Percentiles rank a stretch among this genome's conserved stretches.
These are phyloP conservation scores for Shinisaurus crocodilurus DNA, from an alignment of 2,113 vertebrate genomes.

Conservation along the genomic window DNA sequence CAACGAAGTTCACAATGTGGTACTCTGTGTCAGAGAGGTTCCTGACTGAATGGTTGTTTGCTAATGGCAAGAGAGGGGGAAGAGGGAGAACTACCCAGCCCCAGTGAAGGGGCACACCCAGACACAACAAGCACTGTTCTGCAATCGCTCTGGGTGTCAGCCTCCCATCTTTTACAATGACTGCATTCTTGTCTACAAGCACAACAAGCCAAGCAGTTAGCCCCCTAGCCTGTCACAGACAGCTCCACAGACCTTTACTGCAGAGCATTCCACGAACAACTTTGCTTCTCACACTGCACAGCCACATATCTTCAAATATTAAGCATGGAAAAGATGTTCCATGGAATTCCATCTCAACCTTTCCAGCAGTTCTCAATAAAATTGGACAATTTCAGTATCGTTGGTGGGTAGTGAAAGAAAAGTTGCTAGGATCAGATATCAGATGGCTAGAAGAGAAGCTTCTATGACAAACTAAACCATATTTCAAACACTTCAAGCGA, in stretches of 20 bases:
- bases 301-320: background rate
- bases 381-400: conserved; percentile 42
- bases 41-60: background rate
- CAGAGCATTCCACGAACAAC: conserved; percentile 49
- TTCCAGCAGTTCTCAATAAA: conserved; percentile 32
- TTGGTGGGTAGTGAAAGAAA: conserved; percentile 42
- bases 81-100: conserved; percentile 40
- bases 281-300: background rate
- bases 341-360: conserved; percentile 30
- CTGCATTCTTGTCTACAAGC: conserved; percentile 63
- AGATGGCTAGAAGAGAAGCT: background rate
- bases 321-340: accelerated
- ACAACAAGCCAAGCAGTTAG: conserved; percentile 63
- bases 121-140: conserved; percentile 73
- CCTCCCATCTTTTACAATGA: conserved; percentile 62
- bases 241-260: conserved; percentile 52
- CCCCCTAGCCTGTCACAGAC: conserved; percentile 55
- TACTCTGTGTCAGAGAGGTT: background rate
- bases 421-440: conserved; percentile 13
- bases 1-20: background rate
- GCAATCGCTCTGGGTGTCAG: conserved; percentile 42
- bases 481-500: background rate
- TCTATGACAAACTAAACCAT: background rate
- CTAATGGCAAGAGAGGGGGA: background rate
- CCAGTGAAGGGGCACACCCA: conserved; percentile 67